Evolutionary conservation across 2,888 invertebrate genomes (phyloP).

Genomic region (Tuta absoluta): DNA sequence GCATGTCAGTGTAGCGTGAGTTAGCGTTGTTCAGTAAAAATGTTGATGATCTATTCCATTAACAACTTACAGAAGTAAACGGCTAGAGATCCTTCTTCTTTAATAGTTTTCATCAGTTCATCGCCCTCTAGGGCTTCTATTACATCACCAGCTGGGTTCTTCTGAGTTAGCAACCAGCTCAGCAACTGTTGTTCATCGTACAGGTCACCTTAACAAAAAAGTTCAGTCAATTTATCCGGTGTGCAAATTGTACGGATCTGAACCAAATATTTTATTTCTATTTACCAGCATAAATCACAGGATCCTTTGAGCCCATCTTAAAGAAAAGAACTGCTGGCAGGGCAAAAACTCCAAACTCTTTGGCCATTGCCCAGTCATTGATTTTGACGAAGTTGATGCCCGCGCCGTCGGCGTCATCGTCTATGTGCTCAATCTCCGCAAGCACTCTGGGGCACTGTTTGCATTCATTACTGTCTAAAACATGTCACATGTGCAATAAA

Average conservation of each 20-base stretch:
- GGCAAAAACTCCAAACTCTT: slow-evolving; percentile 93
- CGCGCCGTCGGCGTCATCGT: slow-evolving; percentile 94
- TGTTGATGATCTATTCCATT: slow-evolving; percentile 21
- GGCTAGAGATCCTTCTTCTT: slow-evolving; percentile 90
- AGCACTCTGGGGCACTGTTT: slow-evolving; percentile 95
- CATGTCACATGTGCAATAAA: slow-evolving; percentile 75
- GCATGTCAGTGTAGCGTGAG: slow-evolving; percentile 35
- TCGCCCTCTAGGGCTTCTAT: slow-evolving; percentile 94
- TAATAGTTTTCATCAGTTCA: slow-evolving; percentile 87
- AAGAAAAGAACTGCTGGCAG: slow-evolving; percentile 95
- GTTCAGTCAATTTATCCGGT: not conserved
- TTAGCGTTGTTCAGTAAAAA: slow-evolving; percentile 45
- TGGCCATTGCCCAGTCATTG: slow-evolving; percentile 92
- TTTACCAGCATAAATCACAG: slow-evolving; percentile 93
- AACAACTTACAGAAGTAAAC: slow-evolving; percentile 94
- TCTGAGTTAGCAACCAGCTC: slow-evolving; percentile 95
- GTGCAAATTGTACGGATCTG: not conserved
- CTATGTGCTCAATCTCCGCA: slow-evolving; percentile 94
- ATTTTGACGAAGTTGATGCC: slow-evolving; percentile 96
- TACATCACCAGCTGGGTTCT: slow-evolving; percentile 94
- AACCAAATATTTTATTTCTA: slow-evolving; percentile 20
- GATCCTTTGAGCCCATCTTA: slow-evolving; percentile 92
- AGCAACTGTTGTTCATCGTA: slow-evolving; percentile 93
- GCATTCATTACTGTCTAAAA: slow-evolving; percentile 96
- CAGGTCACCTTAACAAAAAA: slow-evolving; percentile 83